Percentiles rank a stretch among this genome's conserved stretches.
Evolutionary conservation across 2,797 vertebrate species (phyloP).

Genomic region (Tympanoctomys barrerae): DNA sequence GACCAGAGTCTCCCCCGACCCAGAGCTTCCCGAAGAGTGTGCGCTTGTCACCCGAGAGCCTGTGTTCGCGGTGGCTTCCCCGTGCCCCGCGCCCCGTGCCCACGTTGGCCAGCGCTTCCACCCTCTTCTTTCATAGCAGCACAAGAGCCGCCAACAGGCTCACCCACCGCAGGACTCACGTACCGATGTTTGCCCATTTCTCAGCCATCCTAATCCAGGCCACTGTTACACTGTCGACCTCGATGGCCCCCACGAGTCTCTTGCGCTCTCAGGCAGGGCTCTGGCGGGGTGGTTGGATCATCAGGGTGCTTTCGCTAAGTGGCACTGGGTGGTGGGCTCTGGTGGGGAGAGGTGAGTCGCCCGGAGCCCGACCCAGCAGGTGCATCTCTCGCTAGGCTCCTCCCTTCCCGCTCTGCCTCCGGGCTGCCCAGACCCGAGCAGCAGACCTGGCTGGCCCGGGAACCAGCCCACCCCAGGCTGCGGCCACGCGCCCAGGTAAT

Average conservation of each 20-base stretch:
- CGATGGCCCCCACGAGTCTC: neutral
- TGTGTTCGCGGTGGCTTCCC: rapidly evolving
- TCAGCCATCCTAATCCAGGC: neutral
- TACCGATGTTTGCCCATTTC: neutral
- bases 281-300: neutral
- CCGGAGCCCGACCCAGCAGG: neutral
- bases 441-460: neutral
- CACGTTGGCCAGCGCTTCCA: too few relatives aligned
- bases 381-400: neutral
- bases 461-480: neutral
- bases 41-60: rapidly evolving
- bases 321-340: neutral
- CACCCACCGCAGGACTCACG: neutral
- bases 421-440: neutral
- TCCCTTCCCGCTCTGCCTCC: neutral
- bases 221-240: neutral
- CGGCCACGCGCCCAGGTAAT: neutral
- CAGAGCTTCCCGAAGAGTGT: rapidly evolving
- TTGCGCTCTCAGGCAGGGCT: neutral
- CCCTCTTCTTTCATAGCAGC: neutral
- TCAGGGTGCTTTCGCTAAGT: neutral
- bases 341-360: neutral
- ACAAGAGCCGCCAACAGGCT: neutral
- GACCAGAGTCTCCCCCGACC: too few relatives aligned
- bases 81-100: neutral